Percentiles rank a stretch among this genome's conserved stretches.
phyloP scores from a whole-genome alignment of 2,888 invertebrate species.

The Calliscelio sp. region DNA sequence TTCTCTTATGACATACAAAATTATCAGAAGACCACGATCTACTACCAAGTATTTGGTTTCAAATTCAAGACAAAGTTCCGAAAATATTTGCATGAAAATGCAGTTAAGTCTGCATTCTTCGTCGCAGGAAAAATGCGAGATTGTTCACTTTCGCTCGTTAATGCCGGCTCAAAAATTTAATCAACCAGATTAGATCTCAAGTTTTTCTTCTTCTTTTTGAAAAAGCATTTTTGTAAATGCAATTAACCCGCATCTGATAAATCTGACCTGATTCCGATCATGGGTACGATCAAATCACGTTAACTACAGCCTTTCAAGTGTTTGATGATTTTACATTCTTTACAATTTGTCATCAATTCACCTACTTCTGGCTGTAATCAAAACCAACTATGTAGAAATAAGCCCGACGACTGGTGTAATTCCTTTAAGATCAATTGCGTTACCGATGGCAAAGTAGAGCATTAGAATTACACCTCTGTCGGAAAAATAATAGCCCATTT shows the following conservation, averaged over 20 bases:
- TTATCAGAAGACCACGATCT: too few relatives aligned
- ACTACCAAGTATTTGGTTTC: too few relatives aligned
- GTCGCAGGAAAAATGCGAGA: background rate
- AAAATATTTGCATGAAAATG: background rate
- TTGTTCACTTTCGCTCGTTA: constrained; percentile 8
- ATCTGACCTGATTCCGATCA: constrained; percentile 44
- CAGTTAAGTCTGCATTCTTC: background rate
- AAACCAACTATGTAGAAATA: constrained; percentile 2
- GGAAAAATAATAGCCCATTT: too few relatives aligned
- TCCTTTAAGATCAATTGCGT: constrained; percentile 27
- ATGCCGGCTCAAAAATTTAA: constrained; percentile 13
- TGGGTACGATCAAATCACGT: constrained; percentile 36
- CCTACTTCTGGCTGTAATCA: constrained; percentile 18
- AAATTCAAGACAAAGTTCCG: background rate
- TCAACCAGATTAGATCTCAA: constrained; percentile 18
- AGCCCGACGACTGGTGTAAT: constrained; percentile 11
- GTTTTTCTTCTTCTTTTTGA: constrained; percentile 4
- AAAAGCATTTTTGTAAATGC: constrained; percentile 40
- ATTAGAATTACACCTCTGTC: too few relatives aligned
- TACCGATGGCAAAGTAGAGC: too few relatives aligned
- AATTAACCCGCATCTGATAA: constrained; percentile 35
- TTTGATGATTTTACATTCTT: constrained; percentile 52
- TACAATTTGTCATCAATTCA: constrained; percentile 30
- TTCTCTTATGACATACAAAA: too few relatives aligned
- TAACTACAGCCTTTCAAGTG: constrained; percentile 60